These are phyloP conservation scores for Erebia epiphron DNA, from an alignment of 2,888 invertebrate species.

Conservation along the genomic window DNA sequence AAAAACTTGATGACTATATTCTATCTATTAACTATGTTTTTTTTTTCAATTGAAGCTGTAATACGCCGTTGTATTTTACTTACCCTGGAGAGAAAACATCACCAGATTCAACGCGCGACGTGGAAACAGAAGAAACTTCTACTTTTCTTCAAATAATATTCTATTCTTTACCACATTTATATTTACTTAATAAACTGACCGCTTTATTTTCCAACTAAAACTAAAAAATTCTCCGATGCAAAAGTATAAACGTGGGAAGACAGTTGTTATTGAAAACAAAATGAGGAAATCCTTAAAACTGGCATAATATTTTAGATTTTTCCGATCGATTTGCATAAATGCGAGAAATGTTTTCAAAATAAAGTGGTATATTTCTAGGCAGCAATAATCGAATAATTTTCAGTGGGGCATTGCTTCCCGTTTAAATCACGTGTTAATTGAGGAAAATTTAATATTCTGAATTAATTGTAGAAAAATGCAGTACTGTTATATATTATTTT, in stretches of 20 bases:
- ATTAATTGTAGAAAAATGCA: constrained; percentile 53
- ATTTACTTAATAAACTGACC: not conserved
- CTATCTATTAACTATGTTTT: not conserved
- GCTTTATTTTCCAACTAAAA: not conserved
- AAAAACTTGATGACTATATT: too few relatives aligned
- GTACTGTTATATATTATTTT: constrained; percentile 50
- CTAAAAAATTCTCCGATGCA: not conserved
- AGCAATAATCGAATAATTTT: constrained; percentile 17
- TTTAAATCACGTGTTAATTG: not conserved
- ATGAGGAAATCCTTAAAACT: constrained; percentile 51
- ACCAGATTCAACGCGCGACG: not conserved
- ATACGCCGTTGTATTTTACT: not conserved
- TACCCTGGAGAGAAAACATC: not conserved
- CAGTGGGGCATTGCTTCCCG: constrained; percentile 20
- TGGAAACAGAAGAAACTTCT: not conserved
- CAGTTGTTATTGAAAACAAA: constrained; percentile 32
- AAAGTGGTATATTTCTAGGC: constrained; percentile 65
- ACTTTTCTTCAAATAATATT: not conserved
- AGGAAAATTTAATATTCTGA: constrained; percentile 1
- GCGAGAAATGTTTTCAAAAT: constrained; percentile 66
- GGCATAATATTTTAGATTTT: constrained; percentile 63
- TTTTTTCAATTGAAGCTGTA: not conserved
- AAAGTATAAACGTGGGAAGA: not conserved
- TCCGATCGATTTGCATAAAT: constrained; percentile 44
- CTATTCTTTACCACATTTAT: not conserved